Conservation (phyloP, 2,113 vertebrate species). For the Misgurnus mizolepis region DNA sequence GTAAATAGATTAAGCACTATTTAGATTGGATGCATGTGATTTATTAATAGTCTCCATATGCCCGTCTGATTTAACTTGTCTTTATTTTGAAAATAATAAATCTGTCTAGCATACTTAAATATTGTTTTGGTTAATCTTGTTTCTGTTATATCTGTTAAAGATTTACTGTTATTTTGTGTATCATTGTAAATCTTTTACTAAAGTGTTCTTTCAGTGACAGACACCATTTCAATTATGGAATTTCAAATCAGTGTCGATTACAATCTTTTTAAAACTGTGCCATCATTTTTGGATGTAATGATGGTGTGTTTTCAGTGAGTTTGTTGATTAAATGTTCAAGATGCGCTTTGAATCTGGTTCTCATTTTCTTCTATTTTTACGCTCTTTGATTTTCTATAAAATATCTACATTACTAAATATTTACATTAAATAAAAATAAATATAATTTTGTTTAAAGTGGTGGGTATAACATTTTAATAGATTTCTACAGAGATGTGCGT, state of each 20-base stretch:
- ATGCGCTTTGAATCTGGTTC: not conserved
- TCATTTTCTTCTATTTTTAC: not conserved
- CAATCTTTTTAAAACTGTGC: not conserved
- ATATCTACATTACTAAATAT: too few species aligned
- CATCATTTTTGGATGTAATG: slow-evolving; percentile 12
- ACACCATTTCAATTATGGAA: not conserved
- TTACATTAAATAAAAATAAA: too few species aligned
- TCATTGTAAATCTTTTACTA: not conserved
- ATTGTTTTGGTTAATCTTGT: too few species aligned
- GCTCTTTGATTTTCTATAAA: too few species aligned
- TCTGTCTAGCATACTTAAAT: not conserved
- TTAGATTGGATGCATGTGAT: not conserved
- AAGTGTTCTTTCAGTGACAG: not conserved
- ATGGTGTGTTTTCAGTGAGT: slow-evolving; percentile 1
- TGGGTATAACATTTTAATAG: too few species aligned
- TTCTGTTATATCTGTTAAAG: not conserved
- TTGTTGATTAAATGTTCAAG: not conserved
- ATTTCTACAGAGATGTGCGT: too few species aligned
- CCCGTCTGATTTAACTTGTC: not conserved
- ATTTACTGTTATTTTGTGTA: not conserved
- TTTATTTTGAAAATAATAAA: not conserved
- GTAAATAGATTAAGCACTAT: not conserved
- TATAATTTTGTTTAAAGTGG: too few species aligned
- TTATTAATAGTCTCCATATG: not conserved
- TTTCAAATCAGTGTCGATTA: not conserved